Base-by-base conservation (phyloP, 2,113 vertebrate species). In the Brachionichthys hirsutus region DNA sequence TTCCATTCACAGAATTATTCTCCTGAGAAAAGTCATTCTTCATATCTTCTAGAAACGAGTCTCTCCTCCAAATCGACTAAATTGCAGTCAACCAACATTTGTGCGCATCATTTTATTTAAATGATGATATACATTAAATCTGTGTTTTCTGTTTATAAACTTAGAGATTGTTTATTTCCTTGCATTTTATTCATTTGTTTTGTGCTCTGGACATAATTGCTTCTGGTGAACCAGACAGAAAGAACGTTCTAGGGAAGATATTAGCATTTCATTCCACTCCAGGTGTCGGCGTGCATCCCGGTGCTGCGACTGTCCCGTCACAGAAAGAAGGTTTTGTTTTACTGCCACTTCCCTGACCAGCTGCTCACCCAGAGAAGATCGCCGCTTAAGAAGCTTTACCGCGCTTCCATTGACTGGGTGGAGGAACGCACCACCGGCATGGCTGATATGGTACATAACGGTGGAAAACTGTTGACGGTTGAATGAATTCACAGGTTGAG, bases 311-410 rank as follows among this genome's bases (percentile, higher is more conserved):
- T 98, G 80, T 90, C 94, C 60, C 93, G 95, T 72, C 89, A 73
- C 7, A 92, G 71, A 15, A 98, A 98, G 88, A 97, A 95, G 82
- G 91, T 99, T 77, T 87, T 99, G 44, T 99, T 99, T 75, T 99
- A 99, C 87, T 99, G 97, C 81, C 97, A 99, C 87, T 99, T 98
- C 63, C 97, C 97, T 0, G 97, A 99, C 74, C 93, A 97, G 63
- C 92, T 99, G 3, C 90, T 99, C 60, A 94, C 94, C 38, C 89
- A 91, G 77, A 93, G 95, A 55, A 91, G 88, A 44, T 95, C 95
- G 0, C 4, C 87, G 12, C 73, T 96, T 1, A 98, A 97, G 74
- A 89, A 83, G 30, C 61, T 98, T 2, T 99, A 99, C 82, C 92
- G 97, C 0, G 68, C 87, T 4, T 97, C 95, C 0, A 91, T 99